Evolutionary conservation across 2,113 vertebrate genomes (phyloP).

Genomic region (Tursiops truncatus): DNA sequence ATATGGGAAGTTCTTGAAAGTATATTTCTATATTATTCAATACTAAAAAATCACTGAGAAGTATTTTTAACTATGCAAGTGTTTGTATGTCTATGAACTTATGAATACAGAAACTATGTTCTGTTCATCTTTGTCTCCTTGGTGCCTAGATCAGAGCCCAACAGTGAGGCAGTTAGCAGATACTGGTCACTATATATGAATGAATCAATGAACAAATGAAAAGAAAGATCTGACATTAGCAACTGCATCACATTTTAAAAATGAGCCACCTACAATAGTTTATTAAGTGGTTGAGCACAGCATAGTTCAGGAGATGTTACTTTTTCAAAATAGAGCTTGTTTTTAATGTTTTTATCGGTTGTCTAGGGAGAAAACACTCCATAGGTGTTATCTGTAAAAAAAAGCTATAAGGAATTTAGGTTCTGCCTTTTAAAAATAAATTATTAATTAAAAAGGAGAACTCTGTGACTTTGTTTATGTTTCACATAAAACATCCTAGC

Average conservation of each 20-base stretch:
- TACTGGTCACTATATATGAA: neutral
- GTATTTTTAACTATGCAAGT: neutral
- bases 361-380: neutral
- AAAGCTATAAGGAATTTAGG: conserved; percentile 9
- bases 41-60: neutral
- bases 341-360: neutral
- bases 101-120: neutral
- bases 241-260: neutral
- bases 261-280: neutral
- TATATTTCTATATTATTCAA: neutral
- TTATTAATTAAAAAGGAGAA: neutral
- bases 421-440: neutral
- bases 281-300: neutral
- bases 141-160: neutral
- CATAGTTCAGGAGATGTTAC: neutral
- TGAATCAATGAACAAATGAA: neutral
- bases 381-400: neutral
- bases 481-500: neutral
- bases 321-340: neutral
- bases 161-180: neutral
- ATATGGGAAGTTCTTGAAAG: neutral
- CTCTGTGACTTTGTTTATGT: conserved; percentile 9
- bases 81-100: neutral
- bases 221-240: neutral
- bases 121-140: neutral